Evolutionary conservation across 2,113 vertebrate species (phyloP).

Genomic region (Ophiodon elongatus): DNA sequence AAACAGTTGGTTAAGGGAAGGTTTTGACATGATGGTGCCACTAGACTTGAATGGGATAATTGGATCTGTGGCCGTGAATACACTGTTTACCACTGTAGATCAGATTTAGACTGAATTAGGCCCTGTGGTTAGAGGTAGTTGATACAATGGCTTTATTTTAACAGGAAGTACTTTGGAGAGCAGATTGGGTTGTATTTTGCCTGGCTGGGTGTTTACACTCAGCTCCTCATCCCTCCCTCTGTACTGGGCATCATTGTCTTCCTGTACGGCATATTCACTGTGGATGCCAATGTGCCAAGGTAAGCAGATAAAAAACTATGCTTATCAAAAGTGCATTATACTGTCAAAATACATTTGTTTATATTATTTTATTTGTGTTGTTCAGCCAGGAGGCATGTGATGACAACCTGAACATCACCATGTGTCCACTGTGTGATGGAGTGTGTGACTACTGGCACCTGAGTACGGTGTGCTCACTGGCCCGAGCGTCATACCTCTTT

Average conservation of each 20-base stretch:
- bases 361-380: slow-evolving; percentile 7
- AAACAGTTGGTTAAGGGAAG: background rate
- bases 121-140: background rate
- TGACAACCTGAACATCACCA: slow-evolving; percentile 90
- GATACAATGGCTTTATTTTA: slow-evolving; percentile 28
- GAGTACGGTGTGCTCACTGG: slow-evolving; percentile 91
- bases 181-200: slow-evolving; percentile 98
- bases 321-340: background rate
- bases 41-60: background rate
- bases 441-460: slow-evolving; percentile 97
- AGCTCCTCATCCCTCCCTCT: slow-evolving; percentile 96
- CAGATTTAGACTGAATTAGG: background rate
- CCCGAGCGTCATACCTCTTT: slow-evolving; percentile 93
- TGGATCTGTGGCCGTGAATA: background rate
- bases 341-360: background rate
- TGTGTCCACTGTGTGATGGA: slow-evolving; percentile 97
- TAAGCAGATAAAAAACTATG: slow-evolving; percentile 64
- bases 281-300: slow-evolving; percentile 96
- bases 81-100: background rate
- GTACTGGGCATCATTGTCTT: slow-evolving; percentile 96
- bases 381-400: slow-evolving; percentile 93
- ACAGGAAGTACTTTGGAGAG: slow-evolving; percentile 98
- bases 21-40: background rate
- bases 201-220: slow-evolving; percentile 97
- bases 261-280: slow-evolving; percentile 93